phyloP scores from a whole-genome alignment of 1,140 invertebrate species.

The Drosophila guanche region DNA sequence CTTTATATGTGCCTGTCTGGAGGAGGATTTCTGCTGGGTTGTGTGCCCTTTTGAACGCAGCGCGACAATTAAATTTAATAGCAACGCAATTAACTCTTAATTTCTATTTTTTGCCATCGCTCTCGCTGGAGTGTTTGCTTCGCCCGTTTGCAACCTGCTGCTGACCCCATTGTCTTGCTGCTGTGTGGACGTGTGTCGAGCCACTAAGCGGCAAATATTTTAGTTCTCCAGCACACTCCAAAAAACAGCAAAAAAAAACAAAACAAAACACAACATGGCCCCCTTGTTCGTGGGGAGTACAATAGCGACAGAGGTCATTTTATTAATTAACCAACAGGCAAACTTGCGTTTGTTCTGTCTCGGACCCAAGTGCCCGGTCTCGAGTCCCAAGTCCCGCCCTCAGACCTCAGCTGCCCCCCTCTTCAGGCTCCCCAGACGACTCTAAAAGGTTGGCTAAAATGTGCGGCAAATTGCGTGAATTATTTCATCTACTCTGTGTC shows the following conservation, averaged over 20 bases:
- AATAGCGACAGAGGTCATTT: constrained; percentile 67
- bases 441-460: constrained; percentile 52
- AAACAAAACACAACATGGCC: constrained; percentile 28
- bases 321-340: constrained; percentile 74
- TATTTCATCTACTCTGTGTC: constrained; percentile 55
- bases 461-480: constrained; percentile 78
- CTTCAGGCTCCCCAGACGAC: constrained; percentile 11
- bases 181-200: constrained; percentile 20
- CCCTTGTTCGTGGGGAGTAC: constrained; percentile 6
- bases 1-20: neutral
- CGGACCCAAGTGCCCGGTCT: neutral
- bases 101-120: constrained; percentile 63
- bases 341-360: constrained; percentile 19
- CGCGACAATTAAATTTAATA: constrained; percentile 80
- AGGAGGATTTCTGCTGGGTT: constrained; percentile 5
- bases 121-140: neutral
- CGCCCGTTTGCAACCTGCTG: constrained; percentile 28
- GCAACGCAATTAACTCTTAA: constrained; percentile 79
- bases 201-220: constrained; percentile 43
- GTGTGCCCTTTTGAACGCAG: constrained; percentile 47
- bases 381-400: neutral
- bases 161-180: constrained; percentile 55
- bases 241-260: constrained; percentile 7
- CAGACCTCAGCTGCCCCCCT: neutral
- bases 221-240: constrained; percentile 11